A percentile compares a stretch with the other conserved stretches of the same genome.
Conservation (phyloP, 37 sponge, comb jelly and placozoan genomes). For the Geodia barretti region DNA sequence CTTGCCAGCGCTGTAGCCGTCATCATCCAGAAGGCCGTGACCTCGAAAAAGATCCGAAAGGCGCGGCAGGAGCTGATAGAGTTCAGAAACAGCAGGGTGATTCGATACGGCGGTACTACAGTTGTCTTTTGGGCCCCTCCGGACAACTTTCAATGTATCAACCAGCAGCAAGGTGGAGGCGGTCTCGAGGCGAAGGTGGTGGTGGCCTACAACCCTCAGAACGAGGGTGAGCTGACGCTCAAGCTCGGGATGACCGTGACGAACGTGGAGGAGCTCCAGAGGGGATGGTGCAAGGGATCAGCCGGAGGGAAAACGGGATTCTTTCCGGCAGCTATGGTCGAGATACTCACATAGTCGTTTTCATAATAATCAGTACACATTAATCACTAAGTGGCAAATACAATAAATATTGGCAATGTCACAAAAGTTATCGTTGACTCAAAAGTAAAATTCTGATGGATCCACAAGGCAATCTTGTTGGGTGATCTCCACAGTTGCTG, state of each 20-base stretch:
- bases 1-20: background rate
- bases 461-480: constrained; percentile 67
- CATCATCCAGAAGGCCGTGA: background rate
- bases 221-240: background rate
- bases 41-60: background rate
- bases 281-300: background rate
- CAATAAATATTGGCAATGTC: too few relatives aligned
- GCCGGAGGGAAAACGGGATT: background rate
- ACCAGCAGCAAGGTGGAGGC: background rate
- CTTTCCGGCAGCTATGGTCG: background rate
- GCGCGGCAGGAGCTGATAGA: background rate
- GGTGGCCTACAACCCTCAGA: background rate
- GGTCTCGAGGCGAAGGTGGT: background rate
- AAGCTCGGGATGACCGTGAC: background rate
- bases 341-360: background rate
- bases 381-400: too few relatives aligned
- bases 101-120: background rate
- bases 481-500: constrained; percentile 77
- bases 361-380: too few relatives aligned
- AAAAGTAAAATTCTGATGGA: constrained; percentile 54
- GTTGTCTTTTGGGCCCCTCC: background rate
- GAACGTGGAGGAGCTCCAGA: background rate
- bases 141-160: background rate
- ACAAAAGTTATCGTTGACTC: too few relatives aligned
- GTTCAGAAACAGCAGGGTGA: background rate